These are phyloP conservation scores for Hedya salicella DNA, from an alignment of 2,888 invertebrate species.

Conservation along the genomic window DNA sequence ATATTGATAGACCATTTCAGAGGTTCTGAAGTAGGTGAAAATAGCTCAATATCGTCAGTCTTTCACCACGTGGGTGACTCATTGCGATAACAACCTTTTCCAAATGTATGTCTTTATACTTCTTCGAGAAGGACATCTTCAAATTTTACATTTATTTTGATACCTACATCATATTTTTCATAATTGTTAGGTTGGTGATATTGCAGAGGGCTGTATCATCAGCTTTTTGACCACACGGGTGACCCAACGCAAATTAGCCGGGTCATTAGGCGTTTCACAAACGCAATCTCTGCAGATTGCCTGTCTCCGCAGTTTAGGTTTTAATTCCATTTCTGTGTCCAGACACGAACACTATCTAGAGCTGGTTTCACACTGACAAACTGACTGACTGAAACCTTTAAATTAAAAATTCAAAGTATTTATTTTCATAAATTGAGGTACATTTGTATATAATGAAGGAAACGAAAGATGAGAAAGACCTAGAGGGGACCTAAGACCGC, in stretches of 20 bases:
- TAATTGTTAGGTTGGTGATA: neutral
- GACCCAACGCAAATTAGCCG: constrained; percentile 48
- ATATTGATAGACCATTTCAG: too few relatives aligned
- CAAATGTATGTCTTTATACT: too few relatives aligned
- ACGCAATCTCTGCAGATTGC: constrained; percentile 67
- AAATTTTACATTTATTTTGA: too few relatives aligned
- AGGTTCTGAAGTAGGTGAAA: too few relatives aligned
- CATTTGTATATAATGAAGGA: too few relatives aligned
- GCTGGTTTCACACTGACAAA: constrained; percentile 47
- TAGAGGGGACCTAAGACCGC: too few relatives aligned
- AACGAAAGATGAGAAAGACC: too few relatives aligned
- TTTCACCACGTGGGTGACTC: neutral
- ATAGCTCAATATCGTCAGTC: too few relatives aligned
- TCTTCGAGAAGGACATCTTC: neutral
- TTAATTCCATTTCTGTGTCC: constrained; percentile 79
- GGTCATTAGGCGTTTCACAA: constrained; percentile 59
- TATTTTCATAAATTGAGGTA: too few relatives aligned
- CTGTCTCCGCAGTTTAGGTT: constrained; percentile 70
- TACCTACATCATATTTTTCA: neutral
- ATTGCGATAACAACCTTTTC: too few relatives aligned
- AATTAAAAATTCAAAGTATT: too few relatives aligned
- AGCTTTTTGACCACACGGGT: constrained; percentile 38
- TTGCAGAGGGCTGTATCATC: constrained; percentile 16
- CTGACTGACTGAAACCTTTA: neutral
- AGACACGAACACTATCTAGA: constrained; percentile 67